Conservation (phyloP, 2,797 vertebrate species). For the Eupleurogrammus muticus region DNA sequence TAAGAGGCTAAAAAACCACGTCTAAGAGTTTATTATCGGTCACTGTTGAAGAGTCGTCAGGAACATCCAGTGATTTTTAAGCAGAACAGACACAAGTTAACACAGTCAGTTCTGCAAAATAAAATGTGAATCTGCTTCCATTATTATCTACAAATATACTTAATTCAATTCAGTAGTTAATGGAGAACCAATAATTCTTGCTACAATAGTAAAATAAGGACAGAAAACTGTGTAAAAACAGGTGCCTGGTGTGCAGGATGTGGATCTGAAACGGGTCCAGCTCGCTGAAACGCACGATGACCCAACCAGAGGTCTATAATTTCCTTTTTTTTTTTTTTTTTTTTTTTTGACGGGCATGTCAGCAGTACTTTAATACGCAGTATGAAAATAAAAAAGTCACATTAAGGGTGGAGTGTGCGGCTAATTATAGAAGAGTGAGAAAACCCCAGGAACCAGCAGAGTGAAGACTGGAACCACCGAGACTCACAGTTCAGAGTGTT, state of each 20-base stretch:
- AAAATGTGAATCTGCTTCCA: no score
- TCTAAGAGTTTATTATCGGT: no score
- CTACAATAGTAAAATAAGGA: no score
- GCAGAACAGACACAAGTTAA: no score
- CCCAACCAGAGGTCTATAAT: constrained; percentile 54
- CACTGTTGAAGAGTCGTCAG: no score
- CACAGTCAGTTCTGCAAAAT: no score
- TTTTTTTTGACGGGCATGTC: constrained; percentile 74
- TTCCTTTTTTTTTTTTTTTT: no score
- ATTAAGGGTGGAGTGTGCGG: constrained; percentile 64
- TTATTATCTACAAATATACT: no score
- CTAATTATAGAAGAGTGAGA: constrained; percentile 79
- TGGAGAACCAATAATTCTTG: no score
- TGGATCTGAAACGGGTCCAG: constrained; percentile 37
- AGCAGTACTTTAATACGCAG: constrained; percentile 73
- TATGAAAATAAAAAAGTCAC: constrained; percentile 64
- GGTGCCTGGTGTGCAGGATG: constrained; percentile 43
- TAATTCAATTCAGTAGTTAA: no score
- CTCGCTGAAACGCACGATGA: constrained; percentile 42
- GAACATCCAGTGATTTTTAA: no score
- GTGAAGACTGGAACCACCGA: constrained; percentile 42
- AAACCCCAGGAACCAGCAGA: constrained; percentile 67
- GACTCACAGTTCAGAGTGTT: background rate
- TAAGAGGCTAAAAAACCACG: background rate
- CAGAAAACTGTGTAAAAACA: constrained; percentile 10